Base-by-base conservation (phyloP, 53 echinoderm and acorn worm species). In the Actinopyga echinites region DNA sequence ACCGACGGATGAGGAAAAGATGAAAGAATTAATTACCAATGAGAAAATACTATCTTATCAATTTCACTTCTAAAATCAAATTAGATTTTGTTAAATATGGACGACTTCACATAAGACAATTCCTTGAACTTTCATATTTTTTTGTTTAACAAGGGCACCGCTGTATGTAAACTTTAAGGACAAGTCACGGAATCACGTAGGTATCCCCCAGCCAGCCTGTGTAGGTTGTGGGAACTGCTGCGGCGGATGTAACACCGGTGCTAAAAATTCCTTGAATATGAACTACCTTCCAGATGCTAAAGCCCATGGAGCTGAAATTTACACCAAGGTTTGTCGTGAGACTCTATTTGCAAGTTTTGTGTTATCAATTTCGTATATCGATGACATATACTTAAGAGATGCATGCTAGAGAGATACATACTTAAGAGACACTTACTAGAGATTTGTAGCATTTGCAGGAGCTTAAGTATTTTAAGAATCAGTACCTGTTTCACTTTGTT, bases 221-320 rank as follows among this genome's bases (percentile, higher is more conserved):
- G 44, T 83, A 19, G 91, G 91, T 24, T 93, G 91, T 57, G 94
- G 94, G n/a, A 93, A 93, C 75, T 93, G 93, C 71, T 91, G 91
- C 83, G 83, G 91, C 17, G 94, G 94, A 24, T 93, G 94, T 60
- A 93, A 93, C 87, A 93, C 94, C 22, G 94, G 91, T 4, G 94
- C 94, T 30, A 93, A 93, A 86, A 93, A 93, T 82, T 89, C 89
- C 13, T 80, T 93, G 29, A 93, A 93, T 42, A 91, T 93, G 94
- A 93, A 93, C 81, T 93, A 93, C 80, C 84, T 93, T 3, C 94
- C 94, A 0, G 94, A 93, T 36, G 91, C 91, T 22, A 93, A 91
- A 75, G 91, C 94, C 8, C 89, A 91, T 29, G 94, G 91, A 12
- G 94, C 94, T 7, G 56, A 91, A 32, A 89, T 93, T 36, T 93